Evolutionary conservation across 2,888 invertebrate species (phyloP).

Genomic region (Drosophila buzzatii): DNA sequence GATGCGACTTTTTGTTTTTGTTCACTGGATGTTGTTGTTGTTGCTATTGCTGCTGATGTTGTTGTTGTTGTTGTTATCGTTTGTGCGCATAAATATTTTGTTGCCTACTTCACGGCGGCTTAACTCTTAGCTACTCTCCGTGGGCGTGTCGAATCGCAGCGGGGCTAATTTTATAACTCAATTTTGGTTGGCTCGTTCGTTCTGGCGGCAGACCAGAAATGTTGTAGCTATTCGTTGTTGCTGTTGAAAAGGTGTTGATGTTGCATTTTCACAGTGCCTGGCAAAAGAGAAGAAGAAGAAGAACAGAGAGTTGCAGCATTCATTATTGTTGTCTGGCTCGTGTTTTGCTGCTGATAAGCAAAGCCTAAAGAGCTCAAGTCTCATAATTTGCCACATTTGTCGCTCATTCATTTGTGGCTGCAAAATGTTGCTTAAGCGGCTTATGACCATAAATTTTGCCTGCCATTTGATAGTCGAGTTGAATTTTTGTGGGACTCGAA

Average conservation of each 20-base stretch:
- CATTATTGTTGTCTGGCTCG: constrained; percentile 64
- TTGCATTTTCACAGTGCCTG: constrained; percentile 76
- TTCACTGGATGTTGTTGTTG: constrained; percentile 30
- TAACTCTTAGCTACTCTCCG: constrained; percentile 38
- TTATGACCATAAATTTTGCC: constrained; percentile 80
- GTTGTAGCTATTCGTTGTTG: constrained; percentile 11
- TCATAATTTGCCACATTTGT: constrained; percentile 62
- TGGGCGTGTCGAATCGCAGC: constrained; percentile 67
- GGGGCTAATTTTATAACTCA: constrained; percentile 75
- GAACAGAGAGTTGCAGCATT: constrained; percentile 53
- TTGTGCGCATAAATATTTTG: constrained; percentile 76
- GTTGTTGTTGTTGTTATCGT: constrained; percentile 63
- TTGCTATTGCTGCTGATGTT: constrained; percentile 26
- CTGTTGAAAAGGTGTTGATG: constrained; percentile 41
- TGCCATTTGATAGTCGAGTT: constrained; percentile 14
- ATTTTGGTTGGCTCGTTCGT: constrained; percentile 65
- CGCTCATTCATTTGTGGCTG: constrained; percentile 23
- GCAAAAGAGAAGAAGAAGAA: constrained; percentile 31
- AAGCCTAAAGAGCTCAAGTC: constrained; percentile 41
- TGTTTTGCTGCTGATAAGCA: constrained; percentile 79
- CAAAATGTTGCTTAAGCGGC: constrained; percentile 70
- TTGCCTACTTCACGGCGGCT: constrained; percentile 75
- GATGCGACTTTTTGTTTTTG: constrained; percentile 38
- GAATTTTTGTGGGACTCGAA: neutral
- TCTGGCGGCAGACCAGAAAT: neutral